phyloP scores from a whole-genome alignment of 2,113 vertebrate species.

The Rhadina sibilatrix region DNA sequence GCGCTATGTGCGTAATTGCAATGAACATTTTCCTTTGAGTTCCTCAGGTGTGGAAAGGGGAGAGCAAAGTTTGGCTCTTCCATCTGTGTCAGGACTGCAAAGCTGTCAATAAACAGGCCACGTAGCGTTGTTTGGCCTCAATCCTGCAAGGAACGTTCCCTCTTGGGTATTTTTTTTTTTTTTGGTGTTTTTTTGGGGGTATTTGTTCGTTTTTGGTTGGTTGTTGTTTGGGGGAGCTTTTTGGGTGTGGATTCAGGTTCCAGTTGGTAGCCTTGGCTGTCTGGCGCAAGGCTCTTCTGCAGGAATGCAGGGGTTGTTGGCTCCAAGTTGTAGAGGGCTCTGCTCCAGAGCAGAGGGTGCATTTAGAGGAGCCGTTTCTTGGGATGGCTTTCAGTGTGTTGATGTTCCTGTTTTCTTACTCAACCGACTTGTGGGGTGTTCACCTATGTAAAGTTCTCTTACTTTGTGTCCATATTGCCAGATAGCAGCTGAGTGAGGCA shows the following conservation, averaged over 20 bases:
- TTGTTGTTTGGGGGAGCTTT: neutral
- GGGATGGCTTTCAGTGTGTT: rapidly evolving
- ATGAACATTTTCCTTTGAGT: neutral
- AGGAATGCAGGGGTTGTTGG: neutral
- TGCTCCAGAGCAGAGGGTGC: neutral
- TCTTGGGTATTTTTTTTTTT: neutral
- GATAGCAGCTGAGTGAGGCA: neutral
- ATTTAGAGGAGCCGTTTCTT: neutral
- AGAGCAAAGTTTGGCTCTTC: neutral
- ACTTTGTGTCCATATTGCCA: neutral
- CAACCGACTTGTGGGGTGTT: rapidly evolving
- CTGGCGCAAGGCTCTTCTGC: neutral
- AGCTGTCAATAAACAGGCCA: neutral
- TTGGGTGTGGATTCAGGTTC: neutral
- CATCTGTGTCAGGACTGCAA: neutral
- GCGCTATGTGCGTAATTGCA: rapidly evolving
- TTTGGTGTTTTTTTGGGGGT: no score
- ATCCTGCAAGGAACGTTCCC: neutral
- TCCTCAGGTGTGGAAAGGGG: neutral
- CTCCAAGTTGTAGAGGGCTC: neutral
- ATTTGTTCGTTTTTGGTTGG: no score
- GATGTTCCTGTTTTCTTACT: neutral
- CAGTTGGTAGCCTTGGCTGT: neutral
- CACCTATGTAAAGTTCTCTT: neutral
- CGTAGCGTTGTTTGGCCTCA: neutral